phyloP scores from a whole-genome alignment of 2,888 invertebrate species.

The Brachyopa scutellaris region DNA sequence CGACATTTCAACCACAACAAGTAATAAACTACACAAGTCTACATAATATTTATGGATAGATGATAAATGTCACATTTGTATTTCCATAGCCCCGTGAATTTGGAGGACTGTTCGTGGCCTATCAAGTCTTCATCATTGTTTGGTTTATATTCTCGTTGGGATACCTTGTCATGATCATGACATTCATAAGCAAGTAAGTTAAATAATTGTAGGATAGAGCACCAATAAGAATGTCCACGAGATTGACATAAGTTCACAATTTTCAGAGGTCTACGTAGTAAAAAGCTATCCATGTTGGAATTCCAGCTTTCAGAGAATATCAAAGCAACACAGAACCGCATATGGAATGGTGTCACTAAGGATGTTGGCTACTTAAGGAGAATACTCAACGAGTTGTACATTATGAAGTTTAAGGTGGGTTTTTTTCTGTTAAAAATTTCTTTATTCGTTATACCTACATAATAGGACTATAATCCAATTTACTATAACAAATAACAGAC shows the following conservation, averaged over 20 bases:
- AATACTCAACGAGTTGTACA: constrained; percentile 90
- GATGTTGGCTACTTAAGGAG: constrained; percentile 88
- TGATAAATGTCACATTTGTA: not conserved
- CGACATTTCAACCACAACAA: constrained; percentile 83
- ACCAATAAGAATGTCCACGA: constrained; percentile 56
- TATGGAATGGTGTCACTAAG: constrained; percentile 89
- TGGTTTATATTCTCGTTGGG: constrained; percentile 97
- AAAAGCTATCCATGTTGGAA: constrained; percentile 88
- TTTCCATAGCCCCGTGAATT: constrained; percentile 79
- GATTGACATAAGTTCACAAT: constrained; percentile 74
- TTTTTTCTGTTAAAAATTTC: constrained; percentile 5
- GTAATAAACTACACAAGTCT: constrained; percentile 75
- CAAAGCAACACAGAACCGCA: constrained; percentile 89
- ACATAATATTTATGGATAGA: not conserved
- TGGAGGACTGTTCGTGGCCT: constrained; percentile 86
- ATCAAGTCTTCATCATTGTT: constrained; percentile 90
- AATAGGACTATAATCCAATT: too few species aligned
- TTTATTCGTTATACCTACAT: too few species aligned
- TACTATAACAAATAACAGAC: not conserved
- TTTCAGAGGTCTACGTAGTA: constrained; percentile 84
- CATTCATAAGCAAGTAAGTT: constrained; percentile 87
- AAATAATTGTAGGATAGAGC: not conserved
- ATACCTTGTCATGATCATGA: constrained; percentile 94
- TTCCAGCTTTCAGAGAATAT: constrained; percentile 89
- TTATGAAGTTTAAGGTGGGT: constrained; percentile 90